phyloP scores from a whole-genome alignment of 2,797 vertebrate genomes.

The Danio tinwini region DNA sequence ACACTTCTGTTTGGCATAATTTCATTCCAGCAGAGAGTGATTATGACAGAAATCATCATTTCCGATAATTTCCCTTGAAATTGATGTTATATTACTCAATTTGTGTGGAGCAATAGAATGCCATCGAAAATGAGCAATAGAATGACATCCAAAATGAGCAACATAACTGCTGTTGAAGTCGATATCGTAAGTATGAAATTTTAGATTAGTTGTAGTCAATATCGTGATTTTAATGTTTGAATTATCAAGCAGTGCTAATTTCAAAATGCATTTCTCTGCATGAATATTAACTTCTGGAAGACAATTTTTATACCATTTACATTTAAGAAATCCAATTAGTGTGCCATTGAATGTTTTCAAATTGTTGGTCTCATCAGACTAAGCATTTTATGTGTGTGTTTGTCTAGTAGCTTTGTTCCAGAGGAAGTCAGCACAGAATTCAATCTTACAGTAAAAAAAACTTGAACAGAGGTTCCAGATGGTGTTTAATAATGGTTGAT shows the following conservation, averaged over 20 bases:
- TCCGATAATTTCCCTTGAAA: neutral
- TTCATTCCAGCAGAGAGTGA: neutral
- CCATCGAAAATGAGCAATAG: neutral
- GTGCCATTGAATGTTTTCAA: neutral
- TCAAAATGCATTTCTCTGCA: neutral
- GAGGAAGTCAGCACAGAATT: neutral
- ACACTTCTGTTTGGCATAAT: neutral
- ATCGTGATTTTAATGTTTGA: neutral
- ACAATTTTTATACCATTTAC: neutral
- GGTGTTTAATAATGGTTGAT: constrained; percentile 11
- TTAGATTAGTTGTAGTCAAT: neutral
- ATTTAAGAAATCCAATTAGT: neutral
- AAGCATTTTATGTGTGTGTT: constrained; percentile 18
- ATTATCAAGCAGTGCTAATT: neutral
- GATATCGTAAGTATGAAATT: neutral
- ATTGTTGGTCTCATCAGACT: neutral
- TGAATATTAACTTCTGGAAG: neutral
- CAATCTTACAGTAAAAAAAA: neutral
- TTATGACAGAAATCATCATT: neutral
- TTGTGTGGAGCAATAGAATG: neutral
- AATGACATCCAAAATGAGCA: neutral
- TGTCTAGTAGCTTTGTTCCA: neutral
- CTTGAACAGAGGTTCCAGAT: constrained; percentile 1
- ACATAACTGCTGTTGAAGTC: neutral
- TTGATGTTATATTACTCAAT: neutral